phyloP scores from a whole-genome alignment of 2,888 invertebrate species.

The Dynastes maya region DNA sequence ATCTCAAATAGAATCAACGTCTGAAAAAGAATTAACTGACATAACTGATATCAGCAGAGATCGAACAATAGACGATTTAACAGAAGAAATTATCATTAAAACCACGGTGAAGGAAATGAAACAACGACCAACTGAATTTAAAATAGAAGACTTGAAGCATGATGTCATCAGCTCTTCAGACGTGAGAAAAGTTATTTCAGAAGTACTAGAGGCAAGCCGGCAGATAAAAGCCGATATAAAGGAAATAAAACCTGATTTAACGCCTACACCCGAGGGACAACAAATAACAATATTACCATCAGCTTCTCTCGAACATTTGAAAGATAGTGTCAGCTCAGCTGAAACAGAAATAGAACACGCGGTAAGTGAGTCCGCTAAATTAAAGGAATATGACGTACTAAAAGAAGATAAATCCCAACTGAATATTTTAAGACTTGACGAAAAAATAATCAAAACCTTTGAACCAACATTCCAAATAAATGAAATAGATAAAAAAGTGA shows the following conservation, averaged over 20 bases:
- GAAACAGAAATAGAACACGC: constrained; percentile 15
- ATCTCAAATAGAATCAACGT: constrained; percentile 51
- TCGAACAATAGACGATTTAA: constrained; percentile 45
- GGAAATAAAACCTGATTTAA: constrained; percentile 72
- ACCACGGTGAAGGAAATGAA: constrained; percentile 54
- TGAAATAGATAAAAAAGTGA: constrained; percentile 40
- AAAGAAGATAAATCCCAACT: constrained; percentile 25
- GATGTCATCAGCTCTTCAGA: constrained; percentile 57
- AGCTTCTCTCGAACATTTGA: constrained; percentile 58
- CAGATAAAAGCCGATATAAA: constrained; percentile 72
- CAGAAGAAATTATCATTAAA: constrained; percentile 46
- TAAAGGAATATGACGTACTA: constrained; percentile 6
- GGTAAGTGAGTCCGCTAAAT: not conserved
- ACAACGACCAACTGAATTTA: constrained; percentile 41
- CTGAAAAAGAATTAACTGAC: constrained; percentile 53
- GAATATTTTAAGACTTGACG: constrained; percentile 40
- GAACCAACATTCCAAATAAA: constrained; percentile 51
- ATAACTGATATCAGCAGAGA: constrained; percentile 50
- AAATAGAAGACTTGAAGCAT: constrained; percentile 47
- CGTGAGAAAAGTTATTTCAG: constrained; percentile 69
- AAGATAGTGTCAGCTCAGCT: constrained; percentile 49
- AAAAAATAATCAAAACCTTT: constrained; percentile 51
- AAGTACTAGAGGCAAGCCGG: constrained; percentile 71
- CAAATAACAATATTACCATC: constrained; percentile 64
- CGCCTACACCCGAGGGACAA: constrained; percentile 72